Base-by-base conservation (phyloP, 2,113 vertebrate genomes). In the Xenus cinereus region DNA sequence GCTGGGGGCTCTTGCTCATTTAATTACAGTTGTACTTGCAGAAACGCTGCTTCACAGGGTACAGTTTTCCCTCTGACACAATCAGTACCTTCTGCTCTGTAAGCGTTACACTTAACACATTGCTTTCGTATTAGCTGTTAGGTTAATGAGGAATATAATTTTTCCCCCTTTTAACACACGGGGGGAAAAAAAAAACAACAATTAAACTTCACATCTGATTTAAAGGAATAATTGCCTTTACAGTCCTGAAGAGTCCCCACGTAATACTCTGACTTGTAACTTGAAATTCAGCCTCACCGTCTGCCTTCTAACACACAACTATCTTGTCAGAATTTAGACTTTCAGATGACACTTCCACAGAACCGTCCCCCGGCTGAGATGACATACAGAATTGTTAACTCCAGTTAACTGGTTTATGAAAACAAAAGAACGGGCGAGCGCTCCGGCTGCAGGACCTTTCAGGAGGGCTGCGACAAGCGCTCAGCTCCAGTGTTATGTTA, bases 401-500 rank as follows among this genome's bases (percentile, higher is more conserved):
- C 15, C 0, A 33, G 21, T 15, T 13, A 45, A 32, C 14, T 2
- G 9, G 2, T 10, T 23, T 4, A 48, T 2, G 59, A 45, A 66
- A 69, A 79, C 53, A 86, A 80, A 74, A 59, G n/a, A 18, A 4
- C 0, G 4, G 2, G 56, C 4, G 23, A 57, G 59, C 10, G 4
- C 69, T 45, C 9, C 14, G 41, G 71, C 85, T 5, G 64, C 2
- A 5, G 50, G 54, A 12, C 7, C 53, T 1, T 9, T 12, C 60
- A 1, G 81, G 26, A 32, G 62, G 10, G 50, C 45, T n/a, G 39
- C 63, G 12, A 3, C 1, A 26, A 53, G 45, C 74, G 27, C 78
- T 64, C 68, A 3, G 0, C 50, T 30, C 8, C 82, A 3, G 59
- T 5, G 0, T 3, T 3, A 10, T 4, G 30, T 6, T n/a, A 5